A percentile compares a stretch with the other conserved stretches of the same genome.
Evolutionary conservation across 2,113 vertebrate species (phyloP).

Genomic region (human (Homo sapiens)): DNA sequence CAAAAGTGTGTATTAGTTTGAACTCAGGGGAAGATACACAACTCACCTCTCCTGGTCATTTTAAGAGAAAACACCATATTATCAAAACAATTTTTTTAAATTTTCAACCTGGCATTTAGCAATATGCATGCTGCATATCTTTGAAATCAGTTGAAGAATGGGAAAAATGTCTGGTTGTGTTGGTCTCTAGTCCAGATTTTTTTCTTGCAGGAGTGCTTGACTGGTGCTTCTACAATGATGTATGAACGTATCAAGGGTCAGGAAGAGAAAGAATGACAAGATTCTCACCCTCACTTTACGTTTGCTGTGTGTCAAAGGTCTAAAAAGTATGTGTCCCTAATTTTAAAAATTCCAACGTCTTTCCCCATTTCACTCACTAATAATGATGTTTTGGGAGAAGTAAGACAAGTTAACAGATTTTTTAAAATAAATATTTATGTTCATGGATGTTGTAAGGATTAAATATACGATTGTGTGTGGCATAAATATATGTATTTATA

Average conservation of each 20-base stretch:
- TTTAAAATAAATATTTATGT: background rate
- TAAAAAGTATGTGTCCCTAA: background rate
- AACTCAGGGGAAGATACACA: background rate
- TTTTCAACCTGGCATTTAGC: background rate
- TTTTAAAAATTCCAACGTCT: background rate
- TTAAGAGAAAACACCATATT: background rate
- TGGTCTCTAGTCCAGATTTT: background rate
- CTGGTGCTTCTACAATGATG: background rate
- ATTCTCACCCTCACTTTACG: background rate
- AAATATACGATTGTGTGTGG: background rate
- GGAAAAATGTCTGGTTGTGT: accelerated
- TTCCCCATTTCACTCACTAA: background rate
- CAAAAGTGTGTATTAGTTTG: background rate
- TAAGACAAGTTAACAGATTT: background rate
- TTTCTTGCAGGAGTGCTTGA: background rate
- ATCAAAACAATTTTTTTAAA: background rate
- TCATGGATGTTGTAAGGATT: background rate
- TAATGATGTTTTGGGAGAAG: background rate
- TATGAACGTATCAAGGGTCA: background rate
- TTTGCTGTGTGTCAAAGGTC: background rate
- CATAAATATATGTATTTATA: no score
- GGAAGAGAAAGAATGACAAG: background rate
- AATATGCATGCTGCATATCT: background rate
- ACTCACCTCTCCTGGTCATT: background rate
- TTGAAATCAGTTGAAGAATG: background rate